phyloP scores from a whole-genome alignment of 2,888 invertebrate species.

The Hemithea aestivaria region DNA sequence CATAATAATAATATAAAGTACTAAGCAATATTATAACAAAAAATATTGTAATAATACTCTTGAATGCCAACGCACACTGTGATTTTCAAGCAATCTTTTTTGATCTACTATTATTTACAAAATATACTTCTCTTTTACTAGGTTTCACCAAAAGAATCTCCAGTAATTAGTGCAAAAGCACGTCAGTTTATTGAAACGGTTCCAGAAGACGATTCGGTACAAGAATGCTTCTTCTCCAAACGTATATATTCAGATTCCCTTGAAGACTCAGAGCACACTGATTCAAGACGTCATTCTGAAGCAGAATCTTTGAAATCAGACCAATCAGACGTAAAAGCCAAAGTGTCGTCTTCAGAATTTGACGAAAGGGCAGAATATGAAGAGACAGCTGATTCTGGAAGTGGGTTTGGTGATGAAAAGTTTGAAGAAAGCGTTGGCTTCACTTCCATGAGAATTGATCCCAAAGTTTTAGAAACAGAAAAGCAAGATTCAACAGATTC shows the following conservation, averaged over 20 bases:
- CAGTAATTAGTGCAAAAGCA: constrained; percentile 74
- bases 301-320: constrained; percentile 75
- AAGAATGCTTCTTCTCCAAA: constrained; percentile 76
- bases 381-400: constrained; percentile 70
- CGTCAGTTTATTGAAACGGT: constrained; percentile 76
- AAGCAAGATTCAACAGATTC: constrained; percentile 60
- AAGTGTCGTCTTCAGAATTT: constrained; percentile 72
- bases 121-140: constrained; percentile 26
- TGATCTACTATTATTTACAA: too few relatives aligned
- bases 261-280: constrained; percentile 74
- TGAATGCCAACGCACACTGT: too few relatives aligned
- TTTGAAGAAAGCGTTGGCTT: constrained; percentile 72
- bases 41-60: too few relatives aligned
- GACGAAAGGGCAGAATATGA: constrained; percentile 74
- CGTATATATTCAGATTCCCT: constrained; percentile 75
- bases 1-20: too few relatives aligned
- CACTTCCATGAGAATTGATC: constrained; percentile 61
- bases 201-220: constrained; percentile 76
- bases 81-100: too few relatives aligned
- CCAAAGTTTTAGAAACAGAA: constrained; percentile 49
- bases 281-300: constrained; percentile 73
- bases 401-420: constrained; percentile 73
- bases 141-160: constrained; percentile 67
- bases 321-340: constrained; percentile 69
- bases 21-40: too few relatives aligned